Base-by-base conservation (phyloP, 2,888 invertebrate species). In the Anoplius nigerrimus region DNA sequence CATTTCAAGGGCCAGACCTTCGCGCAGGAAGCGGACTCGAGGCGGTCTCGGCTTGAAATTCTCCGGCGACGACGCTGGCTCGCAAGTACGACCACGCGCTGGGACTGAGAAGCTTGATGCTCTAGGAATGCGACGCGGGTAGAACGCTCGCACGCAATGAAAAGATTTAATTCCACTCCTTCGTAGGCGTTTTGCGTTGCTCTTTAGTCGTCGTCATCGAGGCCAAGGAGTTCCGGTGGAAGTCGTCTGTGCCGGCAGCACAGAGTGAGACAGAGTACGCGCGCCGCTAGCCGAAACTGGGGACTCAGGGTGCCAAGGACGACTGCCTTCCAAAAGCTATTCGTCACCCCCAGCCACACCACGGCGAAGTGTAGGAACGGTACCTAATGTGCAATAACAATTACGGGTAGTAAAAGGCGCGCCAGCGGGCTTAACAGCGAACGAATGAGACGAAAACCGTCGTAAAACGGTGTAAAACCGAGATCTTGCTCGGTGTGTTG, bases 251-350 rank as follows among this genome's bases (percentile, higher is more conserved):
- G 93, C 81, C 95, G 93, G 90, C 97, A 97, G 90, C 96, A 97
- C 76, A 96, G 92, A 53, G 95, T 96, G 90, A 96, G 91, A 90
- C 97, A 97, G 86, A 97, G 93, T 84, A 96, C 94, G 83, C 95
- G 92, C 80, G 97, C 91, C 54, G 97, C 97, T 72, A 96, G 91
- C 75, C 98, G 92, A 90, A 98, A 98, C 89, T 98, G 97, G 53
- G 97, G 96, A 89, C 97, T 98, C 90, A 98, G 92, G 71, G 95
- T 92, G 78, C 96, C 92, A 88, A 98, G 93, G 81, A 98, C 95
- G 74, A 98, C 90, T 75, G 97, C 95, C 90, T 98, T 98, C 95
- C 98, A 98, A 89, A 97, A 96, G 57, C 97, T 97, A 90, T 98
- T 98, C 79, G 97, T 91, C 81, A 98, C 94, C 56, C 98, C 98